Evolutionary conservation across 1,140 invertebrate genomes (phyloP).

Genomic region (Lanistes nyassanus): DNA sequence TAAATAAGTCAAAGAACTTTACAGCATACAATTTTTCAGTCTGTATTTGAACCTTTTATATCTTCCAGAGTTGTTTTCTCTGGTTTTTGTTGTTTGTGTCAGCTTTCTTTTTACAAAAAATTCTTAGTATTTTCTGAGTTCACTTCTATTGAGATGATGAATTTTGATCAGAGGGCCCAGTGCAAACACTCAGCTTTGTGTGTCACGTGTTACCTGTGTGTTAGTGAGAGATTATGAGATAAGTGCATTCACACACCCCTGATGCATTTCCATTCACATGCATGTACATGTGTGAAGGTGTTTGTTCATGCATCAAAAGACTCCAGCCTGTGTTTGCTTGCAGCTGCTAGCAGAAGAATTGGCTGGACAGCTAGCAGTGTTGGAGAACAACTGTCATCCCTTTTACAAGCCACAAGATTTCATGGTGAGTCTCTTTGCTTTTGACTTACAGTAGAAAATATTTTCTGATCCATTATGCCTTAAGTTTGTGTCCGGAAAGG

Average conservation of each 20-base stretch:
- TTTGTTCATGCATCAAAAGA: neutral
- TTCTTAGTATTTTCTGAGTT: neutral
- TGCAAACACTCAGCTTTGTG: neutral
- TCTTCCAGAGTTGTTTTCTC: neutral
- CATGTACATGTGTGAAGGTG: neutral
- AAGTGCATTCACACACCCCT: neutral
- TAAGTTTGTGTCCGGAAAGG: neutral
- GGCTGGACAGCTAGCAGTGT: conserved; percentile 48
- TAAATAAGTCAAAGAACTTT: too few species aligned
- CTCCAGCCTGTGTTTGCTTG: conserved; percentile 4
- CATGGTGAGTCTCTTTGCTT: conserved; percentile 40
- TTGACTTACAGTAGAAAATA: neutral
- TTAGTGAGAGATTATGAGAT: neutral
- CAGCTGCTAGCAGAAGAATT: conserved; percentile 61
- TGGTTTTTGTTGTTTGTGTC: neutral
- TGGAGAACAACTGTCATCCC: conserved; percentile 59
- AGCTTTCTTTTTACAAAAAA: neutral
- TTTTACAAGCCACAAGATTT: conserved; percentile 56
- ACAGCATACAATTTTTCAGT: too few species aligned
- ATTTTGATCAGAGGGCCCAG: neutral
- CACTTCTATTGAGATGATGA: neutral
- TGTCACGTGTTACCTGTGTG: neutral
- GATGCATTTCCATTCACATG: neutral
- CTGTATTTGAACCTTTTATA: too few species aligned
- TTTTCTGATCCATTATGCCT: neutral